Base-by-base conservation (phyloP, 2,888 invertebrate genomes). In the Chrysotoxum bicinctum region DNA sequence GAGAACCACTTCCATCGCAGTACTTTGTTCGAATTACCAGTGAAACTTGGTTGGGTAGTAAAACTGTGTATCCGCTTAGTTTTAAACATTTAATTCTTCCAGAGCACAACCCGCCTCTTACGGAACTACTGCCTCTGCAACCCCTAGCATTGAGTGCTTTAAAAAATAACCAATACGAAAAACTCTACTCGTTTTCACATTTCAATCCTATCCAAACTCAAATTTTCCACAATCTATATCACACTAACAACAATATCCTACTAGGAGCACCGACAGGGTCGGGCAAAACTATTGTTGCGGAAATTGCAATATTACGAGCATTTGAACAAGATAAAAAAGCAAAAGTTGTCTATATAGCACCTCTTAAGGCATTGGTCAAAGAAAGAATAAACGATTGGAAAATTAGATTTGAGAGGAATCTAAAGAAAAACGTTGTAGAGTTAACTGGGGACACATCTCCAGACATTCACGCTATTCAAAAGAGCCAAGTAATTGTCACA, bases 171-270 rank as follows among this genome's bases (percentile, higher is more conserved):
- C 91, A 93, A 1, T 97, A 95, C 89, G 96, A 99, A 91, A 93
- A 94, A 64, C 93, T 99, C 3, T 99, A 98, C 93, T 94, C 93
- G 83, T 99, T 99, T 92, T 95, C 95, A 0, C 98, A 98, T 91
- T 99, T 99, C 93, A 99, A 99, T 93, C 98, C 99, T 0, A 98
- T 99, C 87, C 99, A 99, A 92, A 98, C 98, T 0, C 99, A 99
- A 93, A 96, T 99, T 87, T 99, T 99, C 92, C 98, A 99, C 92
- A 96, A 97, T 58, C 93, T 99, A 7, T 99, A 98, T 92, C 97
- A 99, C 90, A 98, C 98, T 0, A 98, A 99, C 89, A 94, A 95
- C 88, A 99, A 99, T 90, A 96, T 98, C 8, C 92, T 99, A 26
- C 93, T 99, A 6, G 98, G 98, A 0, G 99, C 99, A 0, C 92